phyloP scores from a whole-genome alignment of 30 jellyfish, hydroid and myxozoan species.

The Phacellophora camtschatica region DNA sequence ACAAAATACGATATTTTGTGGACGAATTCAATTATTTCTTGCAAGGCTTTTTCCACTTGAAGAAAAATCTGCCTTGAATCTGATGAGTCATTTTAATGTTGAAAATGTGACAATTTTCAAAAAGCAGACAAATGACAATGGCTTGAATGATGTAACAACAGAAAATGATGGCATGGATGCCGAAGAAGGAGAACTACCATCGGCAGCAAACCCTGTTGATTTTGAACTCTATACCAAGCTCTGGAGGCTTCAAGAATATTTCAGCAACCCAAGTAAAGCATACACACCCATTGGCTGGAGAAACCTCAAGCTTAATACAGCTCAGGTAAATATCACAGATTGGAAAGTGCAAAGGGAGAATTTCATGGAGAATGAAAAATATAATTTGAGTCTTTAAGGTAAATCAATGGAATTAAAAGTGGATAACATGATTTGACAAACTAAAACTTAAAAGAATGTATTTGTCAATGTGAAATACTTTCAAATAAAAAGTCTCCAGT shows the following conservation, averaged over 20 bases:
- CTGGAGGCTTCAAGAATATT: slow-evolving; percentile 88
- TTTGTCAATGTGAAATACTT: too few species aligned
- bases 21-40: slow-evolving; percentile 90
- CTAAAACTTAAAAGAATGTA: too few species aligned
- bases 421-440: too few species aligned
- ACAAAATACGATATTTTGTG: slow-evolving; percentile 85
- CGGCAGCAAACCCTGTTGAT: slow-evolving; percentile 79
- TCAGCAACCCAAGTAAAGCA: slow-evolving; percentile 80
- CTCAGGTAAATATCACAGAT: slow-evolving; percentile 54
- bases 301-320: slow-evolving; percentile 37
- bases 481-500: too few species aligned
- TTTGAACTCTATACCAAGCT: slow-evolving; percentile 74
- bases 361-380: too few species aligned
- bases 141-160: slow-evolving; percentile 4
- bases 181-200: slow-evolving; percentile 80
- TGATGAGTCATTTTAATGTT: slow-evolving; percentile 83
- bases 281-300: slow-evolving; percentile 86
- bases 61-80: slow-evolving; percentile 94
- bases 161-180: slow-evolving; percentile 62
- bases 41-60: slow-evolving; percentile 94
- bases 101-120: slow-evolving; percentile 85
- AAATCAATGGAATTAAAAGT: too few species aligned
- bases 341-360: not conserved
- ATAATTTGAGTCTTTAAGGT: too few species aligned
- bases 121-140: slow-evolving; percentile 44